Conservation (phyloP, 1,140 invertebrate species). For the Leucophenga varia region DNA sequence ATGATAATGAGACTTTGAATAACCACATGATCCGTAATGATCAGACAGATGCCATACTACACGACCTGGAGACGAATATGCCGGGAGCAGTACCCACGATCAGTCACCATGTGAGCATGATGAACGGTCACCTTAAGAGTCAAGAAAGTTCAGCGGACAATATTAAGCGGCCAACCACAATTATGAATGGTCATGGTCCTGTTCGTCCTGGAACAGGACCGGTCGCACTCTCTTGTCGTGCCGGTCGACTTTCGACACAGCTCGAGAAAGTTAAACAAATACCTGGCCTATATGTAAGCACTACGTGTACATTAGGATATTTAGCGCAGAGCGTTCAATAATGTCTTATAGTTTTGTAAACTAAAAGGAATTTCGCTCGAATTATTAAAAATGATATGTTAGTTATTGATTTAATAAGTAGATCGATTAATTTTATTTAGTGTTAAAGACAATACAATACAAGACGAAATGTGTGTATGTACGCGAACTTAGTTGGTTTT, state of each 20-base stretch:
- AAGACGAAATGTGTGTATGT: too few relatives aligned
- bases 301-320: too few relatives aligned
- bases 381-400: too few relatives aligned
- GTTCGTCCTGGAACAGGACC: conserved; percentile 34
- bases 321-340: too few relatives aligned
- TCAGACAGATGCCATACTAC: conserved; percentile 47
- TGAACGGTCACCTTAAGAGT: conserved; percentile 50
- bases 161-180: conserved; percentile 10
- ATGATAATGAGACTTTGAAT: not conserved
- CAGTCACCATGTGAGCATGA: conserved; percentile 53
- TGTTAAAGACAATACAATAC: too few relatives aligned
- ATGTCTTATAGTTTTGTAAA: too few relatives aligned
- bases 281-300: too few relatives aligned
- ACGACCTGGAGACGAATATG: conserved; percentile 52
- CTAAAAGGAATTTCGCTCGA: too few relatives aligned
- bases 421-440: too few relatives aligned
- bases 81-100: conserved; percentile 54
- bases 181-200: conserved; percentile 46
- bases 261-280: conserved; percentile 51
- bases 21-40: conserved; percentile 28
- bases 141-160: conserved; percentile 21
- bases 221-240: conserved; percentile 11
- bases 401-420: too few relatives aligned
- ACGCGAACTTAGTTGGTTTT: too few relatives aligned
- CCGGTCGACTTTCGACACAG: conserved; percentile 48